Evolutionary conservation across 2,797 vertebrate species (phyloP).

Genomic region (Falco columbarius): DNA sequence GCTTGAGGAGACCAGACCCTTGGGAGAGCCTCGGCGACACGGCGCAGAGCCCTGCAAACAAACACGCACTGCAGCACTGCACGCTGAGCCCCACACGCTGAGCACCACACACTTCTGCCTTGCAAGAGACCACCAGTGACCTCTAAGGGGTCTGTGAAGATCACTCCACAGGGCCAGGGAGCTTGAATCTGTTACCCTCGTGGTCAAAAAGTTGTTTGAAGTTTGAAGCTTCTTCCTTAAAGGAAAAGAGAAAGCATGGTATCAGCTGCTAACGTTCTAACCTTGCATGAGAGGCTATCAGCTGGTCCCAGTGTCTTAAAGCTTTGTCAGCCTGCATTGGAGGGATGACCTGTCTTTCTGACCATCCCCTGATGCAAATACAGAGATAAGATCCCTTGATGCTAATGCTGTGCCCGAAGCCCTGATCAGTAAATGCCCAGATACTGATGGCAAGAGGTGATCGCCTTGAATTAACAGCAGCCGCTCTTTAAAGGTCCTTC

Average conservation of each 20-base stretch:
- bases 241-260: neutral
- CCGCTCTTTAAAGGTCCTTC: neutral
- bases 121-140: neutral
- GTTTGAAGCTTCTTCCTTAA: neutral
- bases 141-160: neutral
- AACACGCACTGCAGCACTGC: fast-evolving
- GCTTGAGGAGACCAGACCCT: neutral
- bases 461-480: neutral
- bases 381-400: neutral
- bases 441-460: neutral
- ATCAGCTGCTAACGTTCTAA: neutral
- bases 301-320: neutral
- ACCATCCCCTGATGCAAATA: neutral
- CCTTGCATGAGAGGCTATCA: neutral
- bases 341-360: neutral
- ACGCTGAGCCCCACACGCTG: fast-evolving
- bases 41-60: neutral
- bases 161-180: neutral
- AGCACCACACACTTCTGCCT: neutral
- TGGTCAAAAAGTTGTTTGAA: neutral
- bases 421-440: neutral
- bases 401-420: neutral
- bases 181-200: neutral
- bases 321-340: neutral
- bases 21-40: neutral